These are phyloP conservation scores for Amblyopsis rosae DNA, from an alignment of 2,113 vertebrate species.

Conservation along the genomic window DNA sequence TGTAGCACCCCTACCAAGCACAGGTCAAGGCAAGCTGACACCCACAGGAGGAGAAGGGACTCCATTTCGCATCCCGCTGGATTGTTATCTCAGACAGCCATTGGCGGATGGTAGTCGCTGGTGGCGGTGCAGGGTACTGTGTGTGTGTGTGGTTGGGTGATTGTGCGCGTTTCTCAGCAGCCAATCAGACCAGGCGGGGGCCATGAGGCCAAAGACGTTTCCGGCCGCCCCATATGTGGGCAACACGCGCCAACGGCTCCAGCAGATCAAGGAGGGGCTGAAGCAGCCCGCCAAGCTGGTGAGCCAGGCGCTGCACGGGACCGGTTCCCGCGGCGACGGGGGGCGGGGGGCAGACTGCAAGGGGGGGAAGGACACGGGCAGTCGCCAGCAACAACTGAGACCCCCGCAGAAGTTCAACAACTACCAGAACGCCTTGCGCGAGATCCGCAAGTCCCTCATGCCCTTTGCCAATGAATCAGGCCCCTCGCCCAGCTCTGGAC, in stretches of 20 bases:
- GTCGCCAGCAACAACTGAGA: constrained; percentile 89
- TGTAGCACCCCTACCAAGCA: constrained; percentile 54
- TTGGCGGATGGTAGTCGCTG: background rate
- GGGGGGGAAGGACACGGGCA: constrained; percentile 84
- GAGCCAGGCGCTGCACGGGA: constrained; percentile 82
- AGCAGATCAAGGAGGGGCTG: constrained; percentile 96
- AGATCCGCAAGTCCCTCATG: constrained; percentile 95
- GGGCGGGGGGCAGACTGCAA: constrained; percentile 81
- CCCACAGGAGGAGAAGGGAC: constrained; percentile 10
- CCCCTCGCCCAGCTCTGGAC: constrained; percentile 69
- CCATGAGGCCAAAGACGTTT: constrained; percentile 99
- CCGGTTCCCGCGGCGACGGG: constrained; percentile 76
- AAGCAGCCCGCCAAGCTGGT: constrained; percentile 93
- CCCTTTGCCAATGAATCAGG: constrained; percentile 93
- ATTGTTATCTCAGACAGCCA: too few relatives aligned
- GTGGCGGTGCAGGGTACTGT: background rate
- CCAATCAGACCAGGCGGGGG: constrained; percentile 14
- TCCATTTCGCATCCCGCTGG: constrained; percentile 24
- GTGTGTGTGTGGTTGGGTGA: constrained; percentile 10
- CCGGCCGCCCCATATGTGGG: constrained; percentile 94
- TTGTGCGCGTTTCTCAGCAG: background rate
- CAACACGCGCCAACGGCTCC: constrained; percentile 94
- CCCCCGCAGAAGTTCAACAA: constrained; percentile 93
- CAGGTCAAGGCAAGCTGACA: constrained; percentile 13
- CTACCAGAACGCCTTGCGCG: constrained; percentile 93